These are phyloP conservation scores for Tachycineta bicolor DNA, from an alignment of 2,113 vertebrate genomes.

Conservation along the genomic window DNA sequence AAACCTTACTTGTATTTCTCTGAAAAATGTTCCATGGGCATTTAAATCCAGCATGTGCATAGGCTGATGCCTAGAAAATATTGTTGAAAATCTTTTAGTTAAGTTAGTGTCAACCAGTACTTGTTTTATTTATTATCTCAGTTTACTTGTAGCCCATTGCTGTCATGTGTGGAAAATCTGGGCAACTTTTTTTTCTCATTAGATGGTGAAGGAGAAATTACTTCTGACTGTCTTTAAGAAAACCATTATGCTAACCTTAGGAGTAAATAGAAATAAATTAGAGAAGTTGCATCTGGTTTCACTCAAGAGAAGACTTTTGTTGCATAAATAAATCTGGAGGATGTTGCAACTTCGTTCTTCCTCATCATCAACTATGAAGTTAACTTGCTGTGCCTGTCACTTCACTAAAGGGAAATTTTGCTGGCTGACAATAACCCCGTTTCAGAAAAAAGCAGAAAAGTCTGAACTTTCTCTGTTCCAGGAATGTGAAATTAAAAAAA, in stretches of 20 bases:
- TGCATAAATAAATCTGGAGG: background rate
- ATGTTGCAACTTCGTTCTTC: background rate
- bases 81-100: background rate
- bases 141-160: background rate
- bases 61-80: background rate
- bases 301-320: background rate
- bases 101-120: rapidly evolving
- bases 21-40: background rate
- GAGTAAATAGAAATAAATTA: background rate
- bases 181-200: background rate
- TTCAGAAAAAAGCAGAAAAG: background rate
- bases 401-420: background rate
- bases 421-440: background rate
- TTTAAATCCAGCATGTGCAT: background rate
- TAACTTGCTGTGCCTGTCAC: background rate
- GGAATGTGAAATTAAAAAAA: background rate
- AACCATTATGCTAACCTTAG: background rate
- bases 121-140: background rate
- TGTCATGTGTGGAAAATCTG: background rate
- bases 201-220: background rate
- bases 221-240: background rate
- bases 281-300: background rate
- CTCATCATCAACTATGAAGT: background rate
- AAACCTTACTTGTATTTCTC: background rate
- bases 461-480: background rate